Base-by-base conservation (phyloP, 2,888 invertebrate genomes). In the Tanytarsus gracilentus region DNA sequence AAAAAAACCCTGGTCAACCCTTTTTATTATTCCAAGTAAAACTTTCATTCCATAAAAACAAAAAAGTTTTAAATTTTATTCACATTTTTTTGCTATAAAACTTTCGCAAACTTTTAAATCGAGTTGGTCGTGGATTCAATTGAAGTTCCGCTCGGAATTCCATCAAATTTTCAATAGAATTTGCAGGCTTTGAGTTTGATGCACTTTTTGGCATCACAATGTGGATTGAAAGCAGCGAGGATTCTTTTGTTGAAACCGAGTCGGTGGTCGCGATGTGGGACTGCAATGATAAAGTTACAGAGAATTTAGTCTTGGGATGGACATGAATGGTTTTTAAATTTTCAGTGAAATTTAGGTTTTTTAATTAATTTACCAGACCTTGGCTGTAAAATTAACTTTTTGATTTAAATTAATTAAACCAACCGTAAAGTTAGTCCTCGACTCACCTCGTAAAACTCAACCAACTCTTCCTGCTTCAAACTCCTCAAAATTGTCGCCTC, bases 401-500 rank as follows among this genome's bases (percentile, higher is more conserved):
- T 18, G 11, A 18, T 36, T 36, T 36, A 7, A 14, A 33, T 3
- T 5, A 11, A 18, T 71, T 72, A 90, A n/a, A n/a, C n/a, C n/a
- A n/a, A n/a, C n/a, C n/a, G n/a, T n/a, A n/a, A n/a, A n/a, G n/a
- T n/a, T n/a, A n/a, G n/a, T n/a, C n/a, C n/a, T n/a, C n/a, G n/a
- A n/a, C n/a, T n/a, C n/a, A n/a, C 88, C 77, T 83, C 78, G 69
- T 80, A 93, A 69, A 88, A 91, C 7, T 82, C 72, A 25, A 87
- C 69, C 2, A 94, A 69, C 64, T 92, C 87, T 0, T 84, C 76
- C 69, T 86, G 86, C 0, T 80, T 83, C 8, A 94, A 70, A 0
- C 81, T 84, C 66, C 79, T 81, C 59, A 95, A 73, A 64, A 84
- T 81, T 2, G 82, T 84, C 2, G 90, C 88, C 70, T 94, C 93